Conservation (phyloP, 2,113 vertebrate genomes). For the Peromyscus maniculatus region DNA sequence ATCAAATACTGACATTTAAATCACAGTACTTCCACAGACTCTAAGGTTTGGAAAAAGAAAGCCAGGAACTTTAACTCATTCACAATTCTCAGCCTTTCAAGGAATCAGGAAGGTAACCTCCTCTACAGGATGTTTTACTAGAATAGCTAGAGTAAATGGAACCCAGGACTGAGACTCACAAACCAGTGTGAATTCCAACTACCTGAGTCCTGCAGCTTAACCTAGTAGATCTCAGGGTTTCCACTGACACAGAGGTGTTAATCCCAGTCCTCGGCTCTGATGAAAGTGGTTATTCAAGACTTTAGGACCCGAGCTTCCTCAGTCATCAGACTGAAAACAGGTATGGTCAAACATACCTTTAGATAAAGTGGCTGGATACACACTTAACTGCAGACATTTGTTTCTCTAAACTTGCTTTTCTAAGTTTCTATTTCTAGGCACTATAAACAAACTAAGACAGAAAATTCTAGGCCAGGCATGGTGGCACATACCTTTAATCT, state of each 20-base stretch:
- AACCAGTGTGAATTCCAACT: not conserved
- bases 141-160: not conserved
- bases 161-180: not conserved
- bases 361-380: not conserved
- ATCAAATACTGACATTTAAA: conserved; percentile 54
- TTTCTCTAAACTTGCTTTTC: conserved; percentile 35
- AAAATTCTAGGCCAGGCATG: conserved; percentile 6
- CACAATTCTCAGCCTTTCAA: conserved; percentile 16
- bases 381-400: not conserved
- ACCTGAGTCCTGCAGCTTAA: not conserved
- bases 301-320: not conserved
- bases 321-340: not conserved
- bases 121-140: not conserved
- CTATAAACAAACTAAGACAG: conserved; percentile 47
- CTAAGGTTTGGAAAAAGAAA: conserved; percentile 40
- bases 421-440: conserved; percentile 59
- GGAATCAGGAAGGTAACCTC: not conserved
- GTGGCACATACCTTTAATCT: not conserved
- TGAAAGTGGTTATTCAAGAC: not conserved
- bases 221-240: not conserved
- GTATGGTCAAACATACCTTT: not conserved
- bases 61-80: not conserved
- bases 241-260: not conserved
- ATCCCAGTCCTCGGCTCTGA: not conserved
- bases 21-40: not conserved